Conservation (phyloP, 2,113 vertebrate species). For the Corapipo altera region DNA sequence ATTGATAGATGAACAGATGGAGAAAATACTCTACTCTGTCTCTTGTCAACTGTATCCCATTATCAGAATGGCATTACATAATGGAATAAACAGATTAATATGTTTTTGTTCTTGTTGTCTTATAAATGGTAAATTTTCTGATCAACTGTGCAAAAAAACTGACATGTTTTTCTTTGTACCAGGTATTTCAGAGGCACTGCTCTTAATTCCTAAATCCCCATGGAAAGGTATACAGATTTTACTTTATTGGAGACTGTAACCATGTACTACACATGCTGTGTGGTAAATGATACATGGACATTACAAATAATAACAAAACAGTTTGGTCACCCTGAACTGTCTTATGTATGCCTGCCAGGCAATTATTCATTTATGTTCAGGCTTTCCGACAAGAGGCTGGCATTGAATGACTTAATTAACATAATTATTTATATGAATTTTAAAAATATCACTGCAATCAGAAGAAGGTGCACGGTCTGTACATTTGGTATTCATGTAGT, state of each 20-base stretch:
- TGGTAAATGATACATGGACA: background rate
- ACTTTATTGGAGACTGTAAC: background rate
- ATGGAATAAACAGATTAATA: slow-evolving; percentile 3
- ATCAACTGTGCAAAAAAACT: background rate
- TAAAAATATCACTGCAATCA: slow-evolving; percentile 75
- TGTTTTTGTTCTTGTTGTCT: background rate
- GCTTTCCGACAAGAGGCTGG: slow-evolving; percentile 45
- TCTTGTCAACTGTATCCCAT: slow-evolving; percentile 3
- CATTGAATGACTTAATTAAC: slow-evolving; percentile 72
- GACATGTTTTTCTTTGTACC: background rate
- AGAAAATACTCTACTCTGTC: background rate
- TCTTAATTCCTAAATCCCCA: background rate
- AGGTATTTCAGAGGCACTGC: background rate
- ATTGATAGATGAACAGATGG: slow-evolving; percentile 55
- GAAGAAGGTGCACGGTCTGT: slow-evolving; percentile 54
- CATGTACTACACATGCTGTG: background rate
- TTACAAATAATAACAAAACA: background rate
- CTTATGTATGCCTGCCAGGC: slow-evolving; percentile 4
- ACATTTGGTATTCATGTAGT: slow-evolving; percentile 63
- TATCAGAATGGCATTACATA: slow-evolving; percentile 1
- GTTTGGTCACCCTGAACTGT: background rate
- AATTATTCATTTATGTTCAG: slow-evolving; percentile 52
- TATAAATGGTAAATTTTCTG: background rate
- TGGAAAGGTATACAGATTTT: background rate
- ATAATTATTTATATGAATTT: slow-evolving; percentile 73